Evolutionary conservation across 2,888 invertebrate genomes (phyloP), one percentile per base, ranked within the genome.

Genomic region (Lissocephala sabroskyi): DNA sequence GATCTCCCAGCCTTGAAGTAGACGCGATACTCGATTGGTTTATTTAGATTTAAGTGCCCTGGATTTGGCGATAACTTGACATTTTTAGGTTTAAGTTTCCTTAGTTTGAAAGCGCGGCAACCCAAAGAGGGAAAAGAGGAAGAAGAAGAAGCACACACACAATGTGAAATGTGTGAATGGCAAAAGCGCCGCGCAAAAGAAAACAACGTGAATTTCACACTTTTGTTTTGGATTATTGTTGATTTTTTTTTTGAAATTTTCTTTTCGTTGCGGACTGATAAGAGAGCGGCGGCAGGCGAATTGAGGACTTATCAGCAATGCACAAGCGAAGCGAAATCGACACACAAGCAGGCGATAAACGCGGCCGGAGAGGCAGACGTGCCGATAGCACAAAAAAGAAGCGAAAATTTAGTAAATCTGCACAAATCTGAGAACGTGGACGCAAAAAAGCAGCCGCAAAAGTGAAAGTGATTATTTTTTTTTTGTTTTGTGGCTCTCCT

Each of bases 301-400:
- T n/a, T n/a, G n/a, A n/a, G n/a, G 52, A 43, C 74, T 74, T 68
- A 68, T 68, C 68, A 70, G 74, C 64, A 57, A 68, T 74, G 71
- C 74, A 74, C 71, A 68, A 68, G 74, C 66, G 17, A 2, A 35
- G 4, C 65, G 63, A 56, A 49, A 46, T 45, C 52, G 41, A 55
- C 50, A 39, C 42, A 43, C 52, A 42, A 36, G 13, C 33, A 52
- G 41, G 60, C 45, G 39, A 53, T 19, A n/a, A 6, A n/a, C 11
- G 19, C 18, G 6, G 19, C 18, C 29, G 52, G 45, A 51, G 41
- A 56, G 32, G 44, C 23, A 23, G 23, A 23, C 13, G 16, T 35
- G 35, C 13, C 35, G 16, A 16, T 35, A 16, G 10, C 35, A 35
- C 13, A 30, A 35, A 35, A 23, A 49, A 41, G 29, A 42, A 17